Evolutionary conservation across 1,140 invertebrate genomes (phyloP).

Genomic region (Pygmarrhopalites habei): DNA sequence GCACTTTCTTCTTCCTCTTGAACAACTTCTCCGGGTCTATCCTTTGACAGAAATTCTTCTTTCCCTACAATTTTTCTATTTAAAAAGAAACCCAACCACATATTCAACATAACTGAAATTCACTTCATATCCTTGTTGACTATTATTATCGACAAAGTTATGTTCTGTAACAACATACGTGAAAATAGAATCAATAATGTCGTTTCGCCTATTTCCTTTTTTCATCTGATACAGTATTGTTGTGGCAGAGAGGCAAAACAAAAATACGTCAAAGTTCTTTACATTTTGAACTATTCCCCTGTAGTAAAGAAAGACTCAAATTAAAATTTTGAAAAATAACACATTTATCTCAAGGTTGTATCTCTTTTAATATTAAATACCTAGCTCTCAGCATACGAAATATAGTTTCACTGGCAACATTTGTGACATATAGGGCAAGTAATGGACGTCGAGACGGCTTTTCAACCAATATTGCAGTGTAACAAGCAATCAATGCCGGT

Average conservation of each 20-base stretch:
- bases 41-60: slow-evolving; percentile 28
- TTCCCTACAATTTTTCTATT: slow-evolving; percentile 33
- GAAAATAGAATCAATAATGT: slow-evolving; percentile 37
- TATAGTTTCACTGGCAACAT: slow-evolving; percentile 70
- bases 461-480: slow-evolving; percentile 66
- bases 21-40: slow-evolving; percentile 1
- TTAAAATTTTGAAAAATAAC: background rate
- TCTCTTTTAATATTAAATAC: no score
- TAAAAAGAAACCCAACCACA: background rate
- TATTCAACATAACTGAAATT: no score
- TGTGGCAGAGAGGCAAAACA: slow-evolving; percentile 26
- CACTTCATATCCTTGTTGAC: no score
- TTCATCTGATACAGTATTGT: slow-evolving; percentile 39
- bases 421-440: slow-evolving; percentile 69
- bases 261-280: slow-evolving; percentile 37
- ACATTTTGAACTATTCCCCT: slow-evolving; percentile 34
- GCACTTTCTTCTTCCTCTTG: slow-evolving; percentile 4
- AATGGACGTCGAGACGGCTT: slow-evolving; percentile 60
- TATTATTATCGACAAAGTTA: no score
- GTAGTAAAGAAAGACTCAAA: background rate
- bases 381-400: slow-evolving; percentile 63
- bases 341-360: background rate
- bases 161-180: no score
- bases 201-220: slow-evolving; percentile 29
- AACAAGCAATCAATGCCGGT: slow-evolving; percentile 61